phyloP scores from a whole-genome alignment of 2,888 invertebrate species.

The Iphiclides podalirius region DNA sequence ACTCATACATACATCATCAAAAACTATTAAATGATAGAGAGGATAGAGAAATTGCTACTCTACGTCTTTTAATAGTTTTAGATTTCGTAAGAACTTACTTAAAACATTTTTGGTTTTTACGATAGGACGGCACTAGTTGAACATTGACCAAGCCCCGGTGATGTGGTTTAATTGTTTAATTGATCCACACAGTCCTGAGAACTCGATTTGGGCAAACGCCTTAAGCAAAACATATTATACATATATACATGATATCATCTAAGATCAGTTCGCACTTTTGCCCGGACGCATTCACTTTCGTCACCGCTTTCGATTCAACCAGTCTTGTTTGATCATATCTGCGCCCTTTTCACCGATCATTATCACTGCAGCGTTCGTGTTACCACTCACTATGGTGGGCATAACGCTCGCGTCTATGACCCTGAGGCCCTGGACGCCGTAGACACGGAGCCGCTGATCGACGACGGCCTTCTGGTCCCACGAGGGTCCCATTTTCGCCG shows the following conservation, averaged over 20 bases:
- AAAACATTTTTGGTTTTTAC: too few relatives aligned
- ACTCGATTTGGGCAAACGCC: too few relatives aligned
- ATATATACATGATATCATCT: neutral
- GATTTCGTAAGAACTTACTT: too few relatives aligned
- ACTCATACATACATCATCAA: too few relatives aligned
- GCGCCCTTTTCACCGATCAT: constrained; percentile 95
- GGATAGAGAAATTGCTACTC: too few relatives aligned
- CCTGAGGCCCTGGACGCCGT: constrained; percentile 88
- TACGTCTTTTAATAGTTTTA: too few relatives aligned
- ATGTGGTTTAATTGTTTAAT: too few relatives aligned
- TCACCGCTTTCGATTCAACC: constrained; percentile 77
- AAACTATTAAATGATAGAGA: too few relatives aligned
- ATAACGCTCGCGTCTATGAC: constrained; percentile 94
- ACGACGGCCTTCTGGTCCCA: constrained; percentile 90
- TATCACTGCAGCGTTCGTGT: constrained; percentile 94
- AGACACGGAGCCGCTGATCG: constrained; percentile 87
- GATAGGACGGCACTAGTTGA: too few relatives aligned
- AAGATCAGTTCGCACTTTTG: constrained; percentile 8
- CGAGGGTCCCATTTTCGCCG: constrained; percentile 92
- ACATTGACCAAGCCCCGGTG: too few relatives aligned
- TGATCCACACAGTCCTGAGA: too few relatives aligned
- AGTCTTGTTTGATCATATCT: constrained; percentile 91
- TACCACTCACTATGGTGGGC: constrained; percentile 93
- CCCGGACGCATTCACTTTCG: constrained; percentile 25
- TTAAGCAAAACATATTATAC: too few relatives aligned